These are phyloP conservation scores for Eurytoma adleriae DNA, from an alignment of 2,888 invertebrate genomes.

Conservation along the genomic window DNA sequence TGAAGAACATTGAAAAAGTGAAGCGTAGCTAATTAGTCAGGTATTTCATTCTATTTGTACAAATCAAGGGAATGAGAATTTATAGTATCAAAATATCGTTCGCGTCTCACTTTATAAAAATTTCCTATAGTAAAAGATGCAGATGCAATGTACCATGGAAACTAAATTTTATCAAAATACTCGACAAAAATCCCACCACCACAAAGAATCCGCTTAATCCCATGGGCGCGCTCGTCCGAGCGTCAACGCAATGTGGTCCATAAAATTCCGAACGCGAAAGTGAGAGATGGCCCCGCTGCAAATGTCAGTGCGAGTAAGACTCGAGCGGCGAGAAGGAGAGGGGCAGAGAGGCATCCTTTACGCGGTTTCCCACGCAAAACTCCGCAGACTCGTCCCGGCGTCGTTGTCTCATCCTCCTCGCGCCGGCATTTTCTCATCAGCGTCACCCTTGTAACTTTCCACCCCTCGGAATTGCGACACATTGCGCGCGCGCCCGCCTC, in stretches of 20 bases:
- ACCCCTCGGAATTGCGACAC: constrained; percentile 46
- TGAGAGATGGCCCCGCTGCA: background rate
- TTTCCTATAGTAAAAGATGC: too few species aligned
- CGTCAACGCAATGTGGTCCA: background rate
- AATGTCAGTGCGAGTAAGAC: background rate
- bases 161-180: too few species aligned
- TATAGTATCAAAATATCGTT: too few species aligned
- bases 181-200: too few species aligned
- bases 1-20: too few species aligned
- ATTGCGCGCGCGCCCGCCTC: background rate
- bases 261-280: background rate
- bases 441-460: background rate
- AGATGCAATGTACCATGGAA: too few species aligned
- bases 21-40: too few species aligned
- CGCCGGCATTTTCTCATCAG: constrained; percentile 50
- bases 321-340: constrained; percentile 40
- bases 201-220: too few species aligned
- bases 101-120: too few species aligned
- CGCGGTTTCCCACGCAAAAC: constrained; percentile 40
- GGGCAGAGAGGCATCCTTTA: constrained; percentile 50
- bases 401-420: constrained; percentile 19
- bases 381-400: constrained; percentile 34
- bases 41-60: too few species aligned
- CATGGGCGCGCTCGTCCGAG: too few species aligned
- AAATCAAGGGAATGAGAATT: too few species aligned